Base-by-base conservation (phyloP, 2,888 invertebrate species). In the Poecilus cupreus region DNA sequence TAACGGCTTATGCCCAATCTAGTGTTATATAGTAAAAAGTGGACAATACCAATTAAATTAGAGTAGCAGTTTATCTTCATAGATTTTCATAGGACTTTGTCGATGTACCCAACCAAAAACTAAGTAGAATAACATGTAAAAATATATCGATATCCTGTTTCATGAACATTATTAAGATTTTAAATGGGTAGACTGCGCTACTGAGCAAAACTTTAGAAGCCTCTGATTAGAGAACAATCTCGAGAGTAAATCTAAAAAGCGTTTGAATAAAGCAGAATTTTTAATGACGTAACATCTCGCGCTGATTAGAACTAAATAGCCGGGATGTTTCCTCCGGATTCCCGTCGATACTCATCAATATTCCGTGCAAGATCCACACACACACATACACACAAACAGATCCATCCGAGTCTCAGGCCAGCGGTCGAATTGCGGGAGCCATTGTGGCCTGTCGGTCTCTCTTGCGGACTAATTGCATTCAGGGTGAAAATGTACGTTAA, bases 401-500 rank as follows among this genome's bases (percentile, higher is more conserved):
- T 57, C 51, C 32, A 32, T 54, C 46, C 37, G 11, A 54, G 76
- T 26, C 22, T 8, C 26, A 10, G 6, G 37, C 43, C n/a, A n/a
- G n/a, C n/a, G n/a, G n/a, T n/a, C n/a, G n/a, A n/a, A n/a, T n/a
- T n/a, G n/a, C n/a, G n/a, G n/a, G n/a, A n/a, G n/a, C n/a, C 24
- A 74, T 74, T 74, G 77, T 60, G 24, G 57, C 22, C 10, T 32
- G 24, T 22, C 43, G 37, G 20, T n/a, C 22, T 51, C 39, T 75
- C 64, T 37, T 16, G n/a, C 37, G 10, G 16, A 13, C 77, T 77
- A 77, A 77, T 77, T 77, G 57, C 77, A 77, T 77, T 60, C 77
- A 43, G 77, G 77, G 77, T 77, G 77, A 77, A 77, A 77, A 77
- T 76, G 60, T 77, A 11, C 77, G 77, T 77, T 77, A 77, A 77